A percentile compares a stretch with the other conserved stretches of the same genome.
These are phyloP conservation scores for Scaptomyza reducta DNA, from an alignment of 2,888 invertebrate genomes.

Conservation along the genomic window DNA sequence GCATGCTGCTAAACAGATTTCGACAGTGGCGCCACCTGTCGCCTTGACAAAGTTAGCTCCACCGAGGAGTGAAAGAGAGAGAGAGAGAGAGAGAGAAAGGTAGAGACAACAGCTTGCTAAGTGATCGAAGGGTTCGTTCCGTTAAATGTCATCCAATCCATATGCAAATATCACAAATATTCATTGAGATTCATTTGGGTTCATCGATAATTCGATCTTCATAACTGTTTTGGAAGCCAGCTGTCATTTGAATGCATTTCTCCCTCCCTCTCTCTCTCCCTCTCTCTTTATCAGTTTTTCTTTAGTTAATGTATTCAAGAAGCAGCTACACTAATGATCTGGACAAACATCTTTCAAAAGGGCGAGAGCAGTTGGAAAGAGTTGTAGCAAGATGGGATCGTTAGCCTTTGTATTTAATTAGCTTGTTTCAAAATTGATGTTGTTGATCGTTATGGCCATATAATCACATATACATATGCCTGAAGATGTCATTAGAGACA, in stretches of 20 bases:
- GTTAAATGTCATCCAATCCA: conserved; percentile 39
- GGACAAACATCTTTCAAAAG: neutral
- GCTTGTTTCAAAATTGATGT: neutral
- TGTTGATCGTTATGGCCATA: neutral
- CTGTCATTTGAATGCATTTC: conserved; percentile 33
- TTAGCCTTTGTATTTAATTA: conserved; percentile 16
- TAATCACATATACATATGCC: neutral
- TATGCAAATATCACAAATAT: conserved; percentile 24
- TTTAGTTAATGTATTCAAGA: neutral
- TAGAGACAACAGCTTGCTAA: conserved; percentile 15
- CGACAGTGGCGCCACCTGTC: conserved; percentile 45
- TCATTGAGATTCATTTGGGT: too few species aligned
- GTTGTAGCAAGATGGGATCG: conserved; percentile 24
- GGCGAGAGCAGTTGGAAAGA: neutral
- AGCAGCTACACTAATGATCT: conserved; percentile 7
- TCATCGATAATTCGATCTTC: neutral
- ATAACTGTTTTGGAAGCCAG: conserved; percentile 21
- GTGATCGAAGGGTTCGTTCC: conserved; percentile 14
- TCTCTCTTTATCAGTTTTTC: neutral
- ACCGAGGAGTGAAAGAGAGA: neutral
- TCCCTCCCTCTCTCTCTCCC: conserved; percentile 1
- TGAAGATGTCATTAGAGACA: too few species aligned
- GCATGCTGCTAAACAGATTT: too few species aligned
- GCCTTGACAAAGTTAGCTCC: neutral
- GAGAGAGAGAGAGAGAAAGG: neutral